phyloP scores from a whole-genome alignment of 2,888 invertebrate species.

The Leptopilina syphax region DNA sequence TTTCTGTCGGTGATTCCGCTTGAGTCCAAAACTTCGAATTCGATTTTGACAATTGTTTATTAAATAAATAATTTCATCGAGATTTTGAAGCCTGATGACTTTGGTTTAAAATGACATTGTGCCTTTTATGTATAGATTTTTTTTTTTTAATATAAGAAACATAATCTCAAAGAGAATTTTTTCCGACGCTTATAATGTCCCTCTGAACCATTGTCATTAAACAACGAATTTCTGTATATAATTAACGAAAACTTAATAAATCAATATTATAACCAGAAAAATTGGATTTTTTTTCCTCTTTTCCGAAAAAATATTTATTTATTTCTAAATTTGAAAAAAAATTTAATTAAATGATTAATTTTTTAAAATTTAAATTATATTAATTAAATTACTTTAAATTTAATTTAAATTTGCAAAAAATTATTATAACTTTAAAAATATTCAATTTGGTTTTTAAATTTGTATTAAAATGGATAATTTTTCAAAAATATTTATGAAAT shows the following conservation, averaged over 20 bases:
- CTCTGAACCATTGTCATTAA: constrained; percentile 73
- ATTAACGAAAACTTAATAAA: constrained; percentile 35
- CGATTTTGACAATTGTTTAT: constrained; percentile 47
- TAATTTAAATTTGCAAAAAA: no score
- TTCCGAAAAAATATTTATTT: no score
- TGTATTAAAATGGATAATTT: no score
- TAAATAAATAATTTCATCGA: constrained; percentile 48
- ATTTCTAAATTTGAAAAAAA: no score
- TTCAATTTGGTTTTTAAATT: no score
- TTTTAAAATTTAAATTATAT: no score
- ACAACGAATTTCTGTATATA: constrained; percentile 33
- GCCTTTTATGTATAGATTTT: constrained; percentile 66
- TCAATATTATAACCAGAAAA: constrained; percentile 19
- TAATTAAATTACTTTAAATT: no score
- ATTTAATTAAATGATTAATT: no score
- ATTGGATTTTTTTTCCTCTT: background rate
- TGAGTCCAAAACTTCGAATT: constrained; percentile 31
- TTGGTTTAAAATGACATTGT: constrained; percentile 75
- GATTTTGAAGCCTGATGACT: constrained; percentile 63
- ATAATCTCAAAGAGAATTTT: constrained; percentile 49
- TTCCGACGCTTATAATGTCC: constrained; percentile 66
- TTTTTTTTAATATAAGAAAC: constrained; percentile 48
- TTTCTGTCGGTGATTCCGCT: constrained; percentile 18
- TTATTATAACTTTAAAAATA: no score
- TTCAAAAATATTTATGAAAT: no score